These are phyloP conservation scores for Sus scrofa DNA, from an alignment of 2,113 vertebrate genomes.

Conservation along the genomic window T2T-Sscrofa CM000824.6:211670501-211671000, in stretches of 20 bases:
- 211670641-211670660: background rate
- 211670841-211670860: no score
- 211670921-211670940: background rate
- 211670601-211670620: background rate
- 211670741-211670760: background rate
- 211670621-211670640: background rate
- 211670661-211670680: background rate
- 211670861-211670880: background rate
- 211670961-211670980: background rate
- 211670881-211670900: background rate
- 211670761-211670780: background rate
- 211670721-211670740: slow-evolving; percentile 9
- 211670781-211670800: background rate
- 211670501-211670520: background rate
- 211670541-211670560: background rate
- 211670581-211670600: background rate
- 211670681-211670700: background rate
- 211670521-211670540: background rate
- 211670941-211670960: background rate
- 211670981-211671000: background rate
- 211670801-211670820: background rate
- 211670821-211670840: background rate
- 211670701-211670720: background rate
- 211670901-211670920: background rate
- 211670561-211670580: background rate